Base-by-base conservation (phyloP, 2,888 invertebrate genomes). In the Sycophila texana region DNA sequence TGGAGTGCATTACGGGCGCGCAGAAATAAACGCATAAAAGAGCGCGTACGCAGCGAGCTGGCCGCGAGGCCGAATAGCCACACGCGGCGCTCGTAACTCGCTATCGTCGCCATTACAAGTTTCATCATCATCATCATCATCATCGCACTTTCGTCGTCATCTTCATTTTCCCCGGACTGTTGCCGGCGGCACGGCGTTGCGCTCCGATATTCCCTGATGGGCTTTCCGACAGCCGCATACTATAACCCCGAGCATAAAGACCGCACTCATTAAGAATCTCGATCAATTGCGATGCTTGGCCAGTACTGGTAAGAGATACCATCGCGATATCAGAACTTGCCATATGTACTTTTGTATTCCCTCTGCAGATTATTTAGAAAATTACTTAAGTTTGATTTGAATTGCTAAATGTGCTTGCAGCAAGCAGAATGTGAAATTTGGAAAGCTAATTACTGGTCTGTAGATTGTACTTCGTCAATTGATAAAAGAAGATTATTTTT, bases 51-150 rank as follows among this genome's bases (percentile, higher is more conserved):
- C 3, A 7, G 26, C n/a, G 39, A n/a, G 12, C 61, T 16, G 16
- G 63, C 26, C 60, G 26, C 22, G 60, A 60, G 26, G 60, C 18
- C 18, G 18, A 39, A 18, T 39, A 22, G 39, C 30, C 49, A 26
- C 51, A 66, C 74, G 58, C 51, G 47, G 65, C 65, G n/a, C 60
- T 61, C 60, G 53, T 67, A 39, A 75, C 55, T 68, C 61, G 61
- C 61, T 20, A 20, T 61, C 55, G 60, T 60, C 67, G 61, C 51
- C 60, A 60, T 74, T 18, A 47, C n/a, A 13, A 63, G 16, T 30
- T 16, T n/a, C 51, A 18, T n/a, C 71, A 16, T 57, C 58, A 49
- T 57, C 58, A 49, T 57, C 65, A 66, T 66, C 66, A 57, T 74
- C 26, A 74, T 65, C 65, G 67, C 26, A 14, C 26, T 16, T 26